A percentile compares a stretch with the other conserved stretches of the same genome.
Evolutionary conservation across 2,797 vertebrate genomes (phyloP).

Genomic region (Podarcis lilfordi): DNA sequence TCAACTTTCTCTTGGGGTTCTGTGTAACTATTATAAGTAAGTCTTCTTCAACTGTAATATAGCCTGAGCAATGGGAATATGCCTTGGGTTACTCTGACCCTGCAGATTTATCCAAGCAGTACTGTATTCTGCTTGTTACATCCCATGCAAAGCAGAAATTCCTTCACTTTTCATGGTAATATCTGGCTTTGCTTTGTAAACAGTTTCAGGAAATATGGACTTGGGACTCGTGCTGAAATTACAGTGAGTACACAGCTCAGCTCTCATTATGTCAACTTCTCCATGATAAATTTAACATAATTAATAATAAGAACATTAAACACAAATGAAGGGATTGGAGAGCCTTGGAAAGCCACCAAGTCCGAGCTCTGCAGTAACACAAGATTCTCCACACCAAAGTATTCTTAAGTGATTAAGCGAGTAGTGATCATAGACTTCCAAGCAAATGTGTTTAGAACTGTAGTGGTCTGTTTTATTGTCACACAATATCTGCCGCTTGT

Average conservation of each 20-base stretch:
- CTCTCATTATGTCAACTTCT: neutral
- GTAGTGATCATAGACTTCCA: neutral
- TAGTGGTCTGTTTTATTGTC: neutral
- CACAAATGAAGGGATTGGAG: neutral
- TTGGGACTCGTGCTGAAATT: neutral
- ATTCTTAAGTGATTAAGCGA: neutral
- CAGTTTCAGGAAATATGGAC: neutral
- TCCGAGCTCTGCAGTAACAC: neutral
- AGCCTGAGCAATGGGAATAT: neutral
- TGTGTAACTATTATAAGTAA: neutral
- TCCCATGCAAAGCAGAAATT: neutral
- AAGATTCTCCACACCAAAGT: too few species aligned
- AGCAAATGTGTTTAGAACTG: constrained; percentile 15
- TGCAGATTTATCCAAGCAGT: neutral
- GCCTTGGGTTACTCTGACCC: neutral
- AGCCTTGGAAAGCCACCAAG: neutral
- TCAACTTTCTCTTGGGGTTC: neutral
- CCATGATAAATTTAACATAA: neutral
- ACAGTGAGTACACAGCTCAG: neutral
- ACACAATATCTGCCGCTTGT: neutral
- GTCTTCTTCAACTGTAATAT: neutral
- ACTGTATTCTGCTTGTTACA: neutral
- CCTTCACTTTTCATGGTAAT: neutral
- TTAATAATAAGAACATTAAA: neutral
- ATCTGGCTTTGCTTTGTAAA: neutral